These are phyloP conservation scores for Sesamia nonagrioides DNA, from an alignment of 1,140 invertebrate species.

Conservation along the genomic window DNA sequence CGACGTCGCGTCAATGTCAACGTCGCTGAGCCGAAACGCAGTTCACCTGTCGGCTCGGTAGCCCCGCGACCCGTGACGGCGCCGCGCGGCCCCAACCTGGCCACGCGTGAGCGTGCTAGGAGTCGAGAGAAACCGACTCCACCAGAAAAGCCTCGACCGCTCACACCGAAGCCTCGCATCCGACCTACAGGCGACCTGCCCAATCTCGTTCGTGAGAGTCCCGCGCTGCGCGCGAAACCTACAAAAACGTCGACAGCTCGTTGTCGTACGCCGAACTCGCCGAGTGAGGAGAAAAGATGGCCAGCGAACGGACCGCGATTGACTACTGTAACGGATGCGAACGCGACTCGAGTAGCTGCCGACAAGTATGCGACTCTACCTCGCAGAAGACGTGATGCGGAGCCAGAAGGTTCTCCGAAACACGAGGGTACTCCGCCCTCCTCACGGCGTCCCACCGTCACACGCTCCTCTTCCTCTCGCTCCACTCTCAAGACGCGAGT, in stretches of 20 bases:
- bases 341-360: constrained; percentile 87
- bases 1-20: constrained; percentile 79
- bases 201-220: constrained; percentile 86
- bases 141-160: constrained; percentile 77
- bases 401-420: constrained; percentile 85
- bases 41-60: constrained; percentile 79
- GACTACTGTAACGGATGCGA: constrained; percentile 74
- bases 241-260: constrained; percentile 88
- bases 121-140: constrained; percentile 86
- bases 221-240: constrained; percentile 85
- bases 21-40: constrained; percentile 75
- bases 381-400: constrained; percentile 89
- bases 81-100: constrained; percentile 84
- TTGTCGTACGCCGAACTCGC: constrained; percentile 89
- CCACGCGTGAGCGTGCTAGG: constrained; percentile 86
- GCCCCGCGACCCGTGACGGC: constrained; percentile 88
- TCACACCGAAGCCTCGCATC: constrained; percentile 88
- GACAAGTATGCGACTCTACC: constrained; percentile 93
- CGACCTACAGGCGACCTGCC: constrained; percentile 85
- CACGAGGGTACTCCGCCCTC: constrained; percentile 82
- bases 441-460: constrained; percentile 78
- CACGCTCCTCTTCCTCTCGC: constrained; percentile 88
- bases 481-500: constrained; percentile 87
- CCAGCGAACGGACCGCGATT: constrained; percentile 83
- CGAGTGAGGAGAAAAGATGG: constrained; percentile 91